A percentile compares a stretch with the other conserved stretches of the same genome.
Conservation (phyloP, 2,888 invertebrate species). For the Cynaeus angustus region DNA sequence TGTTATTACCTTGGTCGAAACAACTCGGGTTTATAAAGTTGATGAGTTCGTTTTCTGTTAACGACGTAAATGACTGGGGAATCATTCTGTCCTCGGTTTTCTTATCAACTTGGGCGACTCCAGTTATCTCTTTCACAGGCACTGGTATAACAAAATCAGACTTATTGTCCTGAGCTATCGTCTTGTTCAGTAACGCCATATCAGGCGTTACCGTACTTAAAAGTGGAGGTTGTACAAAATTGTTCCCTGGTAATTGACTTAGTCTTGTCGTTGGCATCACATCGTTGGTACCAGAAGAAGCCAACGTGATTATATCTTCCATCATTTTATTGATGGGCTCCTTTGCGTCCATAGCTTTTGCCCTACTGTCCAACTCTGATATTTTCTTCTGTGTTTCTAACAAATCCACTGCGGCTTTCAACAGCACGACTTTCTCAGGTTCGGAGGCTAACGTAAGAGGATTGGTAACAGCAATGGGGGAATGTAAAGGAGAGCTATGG, state of each 20-base stretch:
- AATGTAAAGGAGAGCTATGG: conserved; percentile 58
- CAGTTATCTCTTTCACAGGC: conserved; percentile 62
- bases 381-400: conserved; percentile 79
- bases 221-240: conserved; percentile 56
- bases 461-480: conserved; percentile 54
- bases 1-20: conserved; percentile 83
- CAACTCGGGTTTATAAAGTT: conserved; percentile 93
- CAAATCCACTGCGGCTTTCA: conserved; percentile 83
- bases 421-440: conserved; percentile 83
- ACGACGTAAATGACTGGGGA: conserved; percentile 84
- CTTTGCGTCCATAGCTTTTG: conserved; percentile 4
- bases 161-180: conserved; percentile 53
- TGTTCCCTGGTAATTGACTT: conserved; percentile 57
- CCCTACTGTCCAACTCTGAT: conserved; percentile 67
- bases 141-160: conserved; percentile 60
- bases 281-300: conserved; percentile 49
- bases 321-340: conserved; percentile 64
- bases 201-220: conserved; percentile 39
- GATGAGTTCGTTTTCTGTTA: conserved; percentile 91
- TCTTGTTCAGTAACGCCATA: conserved; percentile 26
- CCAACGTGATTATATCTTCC: conserved; percentile 56
- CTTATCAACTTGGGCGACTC: conserved; percentile 65
- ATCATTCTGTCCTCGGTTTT: conserved; percentile 74
- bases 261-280: conserved; percentile 45
- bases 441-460: conserved; percentile 73